Evolutionary conservation across 2,888 invertebrate genomes (phyloP).

Genomic region (Phanerotoma sp.): DNA sequence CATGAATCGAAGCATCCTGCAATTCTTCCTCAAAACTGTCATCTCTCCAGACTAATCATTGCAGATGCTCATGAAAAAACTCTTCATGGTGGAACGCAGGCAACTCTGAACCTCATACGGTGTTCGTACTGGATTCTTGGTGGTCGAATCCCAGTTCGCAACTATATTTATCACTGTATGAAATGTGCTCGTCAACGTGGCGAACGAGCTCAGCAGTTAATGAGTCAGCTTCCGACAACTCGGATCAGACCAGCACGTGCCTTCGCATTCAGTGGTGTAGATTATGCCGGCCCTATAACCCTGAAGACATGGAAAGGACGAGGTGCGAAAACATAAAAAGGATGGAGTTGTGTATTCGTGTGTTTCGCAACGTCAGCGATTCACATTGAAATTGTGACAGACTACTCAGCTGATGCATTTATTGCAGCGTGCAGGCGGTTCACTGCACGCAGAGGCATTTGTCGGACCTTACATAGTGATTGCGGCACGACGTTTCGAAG

Average conservation of each 20-base stretch:
- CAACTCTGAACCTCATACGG: slow-evolving; percentile 19
- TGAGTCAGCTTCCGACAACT: slow-evolving; percentile 32
- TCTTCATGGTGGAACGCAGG: slow-evolving; percentile 30
- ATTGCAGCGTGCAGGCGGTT: slow-evolving; percentile 18
- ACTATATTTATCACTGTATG: slow-evolving; percentile 26
- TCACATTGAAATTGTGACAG: slow-evolving; percentile 24
- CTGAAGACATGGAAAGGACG: slow-evolving; percentile 26
- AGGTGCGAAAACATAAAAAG: slow-evolving; percentile 23
- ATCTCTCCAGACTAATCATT: slow-evolving; percentile 20
- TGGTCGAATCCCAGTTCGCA: slow-evolving; percentile 18
- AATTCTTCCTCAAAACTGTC: slow-evolving; percentile 21
- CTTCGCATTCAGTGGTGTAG: slow-evolving; percentile 30
- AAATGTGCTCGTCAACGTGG: slow-evolving; percentile 28
- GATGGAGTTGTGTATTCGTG: slow-evolving; percentile 33
- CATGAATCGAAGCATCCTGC: slow-evolving; percentile 25
- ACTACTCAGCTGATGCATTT: slow-evolving; percentile 21
- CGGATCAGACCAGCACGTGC: slow-evolving; percentile 27
- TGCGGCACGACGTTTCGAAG: slow-evolving; percentile 28
- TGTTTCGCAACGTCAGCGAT: slow-evolving; percentile 37
- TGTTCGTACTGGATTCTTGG: slow-evolving; percentile 30
- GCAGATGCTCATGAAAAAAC: slow-evolving; percentile 24
- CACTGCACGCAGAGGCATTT: slow-evolving; percentile 19
- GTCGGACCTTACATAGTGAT: slow-evolving; percentile 13
- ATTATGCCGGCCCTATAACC: slow-evolving; percentile 34
- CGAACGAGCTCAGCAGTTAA: slow-evolving; percentile 27